Conservation (phyloP, 2,888 invertebrate species). For the Eupithecia insigniata region DNA sequence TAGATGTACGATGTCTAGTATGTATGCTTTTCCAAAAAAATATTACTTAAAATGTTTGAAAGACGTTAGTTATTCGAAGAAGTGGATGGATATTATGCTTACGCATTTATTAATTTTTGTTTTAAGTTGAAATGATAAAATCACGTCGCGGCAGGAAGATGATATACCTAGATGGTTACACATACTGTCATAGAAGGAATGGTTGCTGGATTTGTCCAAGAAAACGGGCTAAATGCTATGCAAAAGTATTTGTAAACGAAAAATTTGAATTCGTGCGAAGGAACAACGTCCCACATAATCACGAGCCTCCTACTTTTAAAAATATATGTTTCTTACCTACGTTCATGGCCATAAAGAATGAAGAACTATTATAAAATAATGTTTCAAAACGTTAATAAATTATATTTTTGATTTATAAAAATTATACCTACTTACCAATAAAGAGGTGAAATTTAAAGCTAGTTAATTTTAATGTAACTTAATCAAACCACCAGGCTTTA, state of each 20-base stretch:
- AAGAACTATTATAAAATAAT: background rate
- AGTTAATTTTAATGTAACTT: background rate
- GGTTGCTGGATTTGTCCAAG: constrained; percentile 16
- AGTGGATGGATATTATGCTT: background rate
- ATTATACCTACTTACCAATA: background rate
- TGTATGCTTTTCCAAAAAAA: too few species aligned
- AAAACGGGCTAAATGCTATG: constrained; percentile 22
- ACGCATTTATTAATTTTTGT: background rate
- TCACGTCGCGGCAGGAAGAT: constrained; percentile 2
- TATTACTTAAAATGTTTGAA: too few species aligned
- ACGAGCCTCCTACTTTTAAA: constrained; percentile 2
- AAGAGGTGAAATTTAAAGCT: background rate
- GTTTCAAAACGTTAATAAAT: too few species aligned
- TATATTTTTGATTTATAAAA: too few species aligned
- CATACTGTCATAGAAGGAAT: background rate
- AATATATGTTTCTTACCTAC: background rate
- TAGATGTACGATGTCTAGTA: too few species aligned
- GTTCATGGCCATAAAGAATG: too few species aligned
- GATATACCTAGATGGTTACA: constrained; percentile 20
- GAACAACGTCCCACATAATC: constrained; percentile 5
- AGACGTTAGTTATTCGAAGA: too few species aligned
- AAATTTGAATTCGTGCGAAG: constrained; percentile 4
- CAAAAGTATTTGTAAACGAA: constrained; percentile 14
- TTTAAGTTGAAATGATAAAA: background rate
- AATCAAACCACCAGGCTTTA: background rate